Base-by-base conservation (phyloP, 2,888 invertebrate genomes). In the Fragum fragum region DNA sequence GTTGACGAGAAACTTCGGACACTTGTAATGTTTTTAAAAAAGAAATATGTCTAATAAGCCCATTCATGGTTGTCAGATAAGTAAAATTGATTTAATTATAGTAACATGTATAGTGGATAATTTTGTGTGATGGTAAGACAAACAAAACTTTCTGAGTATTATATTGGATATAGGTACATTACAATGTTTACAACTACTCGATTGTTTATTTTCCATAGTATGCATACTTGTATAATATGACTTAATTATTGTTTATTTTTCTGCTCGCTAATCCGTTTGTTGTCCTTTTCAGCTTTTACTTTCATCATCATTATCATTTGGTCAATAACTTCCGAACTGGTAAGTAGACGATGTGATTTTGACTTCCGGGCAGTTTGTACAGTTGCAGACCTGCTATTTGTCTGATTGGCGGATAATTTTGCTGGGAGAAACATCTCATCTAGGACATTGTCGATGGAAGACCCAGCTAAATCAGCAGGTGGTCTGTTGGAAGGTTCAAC, bases 301-400 rank as follows among this genome's bases (percentile, higher is more conserved):
- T 28, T 61, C 32, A 26, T 28, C 23, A 61, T 61, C 32, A 18
- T 61, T 18, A 28, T 28, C 29, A 39, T 68, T 39, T 68, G 32
- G 18, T 68, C 29, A 23, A 68, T 68, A 23, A 68, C 26, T 16
- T 68, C 68, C 39, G 18, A 36, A 39, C 69, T 59, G 36, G 76
- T 76, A 69, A 76, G 76, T 26, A 76, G 39, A n/a, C 76, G 76
- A 59, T 76, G 76, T 18, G n/a, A 36, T 28, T 69, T 76, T 32
- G 55, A 47, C 47, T 47, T 47, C 47, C 47, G 47, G 47, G 47
- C 47, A 47, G 47, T 47, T 5, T 47, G 47, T 47, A 47, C 47
- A 47, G 47, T 47, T 47, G 47, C 57, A n/a, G 39, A 18, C 36
- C 57, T 73, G 11, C 28, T 73, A 23, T 29, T 21, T 42, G 32